Evolutionary conservation across 2,888 invertebrate species (phyloP).

Genomic region (Lymantria monacha): DNA sequence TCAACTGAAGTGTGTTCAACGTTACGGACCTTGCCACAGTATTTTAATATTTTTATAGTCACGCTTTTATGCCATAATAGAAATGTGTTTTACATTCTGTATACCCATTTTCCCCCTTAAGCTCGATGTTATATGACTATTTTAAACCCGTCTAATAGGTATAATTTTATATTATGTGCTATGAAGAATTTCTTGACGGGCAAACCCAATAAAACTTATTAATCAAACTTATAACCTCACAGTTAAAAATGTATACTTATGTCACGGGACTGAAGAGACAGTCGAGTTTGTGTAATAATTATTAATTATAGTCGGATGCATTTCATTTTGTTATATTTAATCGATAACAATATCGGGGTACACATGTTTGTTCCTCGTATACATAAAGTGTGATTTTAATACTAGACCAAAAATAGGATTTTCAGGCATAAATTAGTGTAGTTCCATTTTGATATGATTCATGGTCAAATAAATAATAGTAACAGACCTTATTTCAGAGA

Average conservation of each 20-base stretch:
- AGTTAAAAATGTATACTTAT: too few relatives aligned
- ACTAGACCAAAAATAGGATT: conserved; percentile 18
- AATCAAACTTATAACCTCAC: too few relatives aligned
- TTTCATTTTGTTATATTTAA: too few relatives aligned
- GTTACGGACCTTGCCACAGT: conserved; percentile 44
- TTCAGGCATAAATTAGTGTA: conserved; percentile 1
- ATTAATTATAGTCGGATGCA: background rate
- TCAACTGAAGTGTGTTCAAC: conserved; percentile 27
- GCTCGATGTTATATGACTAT: too few relatives aligned
- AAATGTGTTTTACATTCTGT: too few relatives aligned
- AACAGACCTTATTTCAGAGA: conserved; percentile 6
- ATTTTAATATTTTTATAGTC: conserved; percentile 31
- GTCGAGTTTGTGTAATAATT: background rate
- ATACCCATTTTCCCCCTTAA: too few relatives aligned
- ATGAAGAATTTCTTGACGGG: too few relatives aligned
- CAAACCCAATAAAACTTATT: too few relatives aligned
- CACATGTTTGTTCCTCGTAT: conserved; percentile 1
- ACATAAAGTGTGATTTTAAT: conserved; percentile 3
- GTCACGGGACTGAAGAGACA: conserved; percentile 1
- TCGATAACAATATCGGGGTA: background rate
- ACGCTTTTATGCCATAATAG: background rate
- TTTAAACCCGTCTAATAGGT: too few relatives aligned
- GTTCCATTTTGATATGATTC: background rate
- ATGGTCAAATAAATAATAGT: conserved; percentile 4
- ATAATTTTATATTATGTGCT: too few relatives aligned